Evolutionary conservation across 2,888 invertebrate genomes (phyloP), one percentile per base, ranked within the genome.

Genomic region (Mesodorylaimus sp.): DNA sequence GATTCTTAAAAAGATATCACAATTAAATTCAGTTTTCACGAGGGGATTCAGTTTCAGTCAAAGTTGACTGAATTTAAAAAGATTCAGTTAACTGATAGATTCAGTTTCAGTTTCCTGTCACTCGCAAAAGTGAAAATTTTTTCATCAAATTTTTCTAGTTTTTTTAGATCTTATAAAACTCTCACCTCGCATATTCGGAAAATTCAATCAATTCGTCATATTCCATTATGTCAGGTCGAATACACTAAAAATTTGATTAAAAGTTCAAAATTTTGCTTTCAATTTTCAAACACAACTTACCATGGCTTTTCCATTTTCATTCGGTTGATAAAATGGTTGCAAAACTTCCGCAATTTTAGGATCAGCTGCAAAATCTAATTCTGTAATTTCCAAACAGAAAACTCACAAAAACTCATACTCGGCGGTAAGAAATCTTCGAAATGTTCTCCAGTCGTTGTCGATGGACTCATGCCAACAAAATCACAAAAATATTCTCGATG

Each of bases 211-310:
- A 52, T 57, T 71, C 71, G 27, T 65, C 63, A 25, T 61, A 59
- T 16, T 66, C 64, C 67, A 70, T 67, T 44, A 62, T 58, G 52
- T 69, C 67, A 1, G 70, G 69, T 24, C 65, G 61, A 16, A 68
- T 52, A 52, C 60, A 59, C n/a, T n/a, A n/a, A n/a, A n/a, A n/a
- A n/a, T n/a, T n/a, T n/a, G n/a, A n/a, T n/a, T n/a, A n/a, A n/a
- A n/a, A n/a, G n/a, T n/a, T n/a, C n/a, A n/a, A n/a, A n/a, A n/a
- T n/a, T n/a, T n/a, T n/a, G n/a, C n/a, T n/a, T n/a, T n/a, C n/a
- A n/a, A n/a, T n/a, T n/a, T n/a, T n/a, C n/a, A n/a, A n/a, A n/a
- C n/a, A n/a, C n/a, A n/a, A n/a, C n/a, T n/a, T n/a, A n/a, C n/a
- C 42, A 59, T 55, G 0, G 68, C 67, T 44, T 59, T 59, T 2